Evolutionary conservation across 2,113 vertebrate species (phyloP).

Genomic region (Pelmatolapia mariae): DNA sequence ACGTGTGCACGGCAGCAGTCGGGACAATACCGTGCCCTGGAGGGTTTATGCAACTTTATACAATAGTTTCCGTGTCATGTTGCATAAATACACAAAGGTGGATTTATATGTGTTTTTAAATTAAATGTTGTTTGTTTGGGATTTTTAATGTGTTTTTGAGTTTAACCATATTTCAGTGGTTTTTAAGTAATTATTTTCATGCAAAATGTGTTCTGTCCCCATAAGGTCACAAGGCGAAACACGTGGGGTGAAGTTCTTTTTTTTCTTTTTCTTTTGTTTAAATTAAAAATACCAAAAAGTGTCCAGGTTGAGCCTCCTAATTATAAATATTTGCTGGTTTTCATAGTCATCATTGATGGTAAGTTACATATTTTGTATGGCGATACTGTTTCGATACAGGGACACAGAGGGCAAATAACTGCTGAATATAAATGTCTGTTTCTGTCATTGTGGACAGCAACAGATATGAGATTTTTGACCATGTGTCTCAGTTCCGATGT

Average conservation of each 20-base stretch:
- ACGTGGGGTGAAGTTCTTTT: not conserved
- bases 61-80: not conserved
- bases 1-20: not conserved
- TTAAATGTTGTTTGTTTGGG: not conserved
- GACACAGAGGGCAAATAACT: not conserved
- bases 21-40: not conserved
- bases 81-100: not conserved
- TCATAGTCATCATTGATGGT: not conserved
- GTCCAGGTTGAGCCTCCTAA: not conserved
- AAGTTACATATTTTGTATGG: not conserved
- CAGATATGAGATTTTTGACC: not conserved
- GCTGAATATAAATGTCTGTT: not conserved
- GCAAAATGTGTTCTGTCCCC: not conserved
- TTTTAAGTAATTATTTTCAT: not conserved
- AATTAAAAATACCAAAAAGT: not conserved
- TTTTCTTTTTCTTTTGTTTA: not conserved
- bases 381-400: not conserved
- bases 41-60: not conserved
- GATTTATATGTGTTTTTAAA: not conserved
- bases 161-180: not conserved
- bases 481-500: not conserved
- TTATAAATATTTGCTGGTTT: not conserved
- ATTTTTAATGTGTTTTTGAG: not conserved
- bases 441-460: not conserved
- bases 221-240: not conserved